phyloP scores from a whole-genome alignment of 2,113 vertebrate species.

The Cariama cristata region DNA sequence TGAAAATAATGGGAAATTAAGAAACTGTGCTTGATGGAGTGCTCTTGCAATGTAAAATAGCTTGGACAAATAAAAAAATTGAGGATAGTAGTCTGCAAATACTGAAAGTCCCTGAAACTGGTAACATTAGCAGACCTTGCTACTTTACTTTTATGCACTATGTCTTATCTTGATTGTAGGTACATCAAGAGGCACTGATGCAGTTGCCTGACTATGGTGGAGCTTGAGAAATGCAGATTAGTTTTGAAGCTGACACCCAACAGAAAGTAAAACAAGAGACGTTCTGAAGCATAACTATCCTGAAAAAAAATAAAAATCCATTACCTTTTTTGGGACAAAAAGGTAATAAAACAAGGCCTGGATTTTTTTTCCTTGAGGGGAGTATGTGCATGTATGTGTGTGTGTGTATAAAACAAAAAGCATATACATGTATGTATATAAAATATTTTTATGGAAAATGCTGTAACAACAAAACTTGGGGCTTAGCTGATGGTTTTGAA shows the following conservation, averaged over 20 bases:
- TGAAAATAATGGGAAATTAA: background rate
- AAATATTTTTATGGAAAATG: background rate
- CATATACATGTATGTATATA: background rate
- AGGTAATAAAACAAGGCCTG: background rate
- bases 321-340: background rate
- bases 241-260: background rate
- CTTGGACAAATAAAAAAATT: background rate
- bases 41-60: background rate
- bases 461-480: background rate
- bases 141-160: background rate
- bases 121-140: background rate
- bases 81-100: background rate
- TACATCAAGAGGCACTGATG: background rate
- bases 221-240: background rate
- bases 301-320: background rate
- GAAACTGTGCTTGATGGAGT: background rate
- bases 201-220: background rate
- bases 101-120: background rate
- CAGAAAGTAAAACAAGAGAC: background rate
- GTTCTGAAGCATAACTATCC: background rate
- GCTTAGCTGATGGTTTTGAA: background rate
- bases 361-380: background rate
- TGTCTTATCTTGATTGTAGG: background rate
- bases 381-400: fast-evolving
- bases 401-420: background rate